A percentile compares a stretch with the other conserved stretches of the same genome.
Evolutionary conservation across 30 jellyfish, hydroid and myxozoan genomes (phyloP).

Genomic region (Haliclystus octoradiatus): DNA sequence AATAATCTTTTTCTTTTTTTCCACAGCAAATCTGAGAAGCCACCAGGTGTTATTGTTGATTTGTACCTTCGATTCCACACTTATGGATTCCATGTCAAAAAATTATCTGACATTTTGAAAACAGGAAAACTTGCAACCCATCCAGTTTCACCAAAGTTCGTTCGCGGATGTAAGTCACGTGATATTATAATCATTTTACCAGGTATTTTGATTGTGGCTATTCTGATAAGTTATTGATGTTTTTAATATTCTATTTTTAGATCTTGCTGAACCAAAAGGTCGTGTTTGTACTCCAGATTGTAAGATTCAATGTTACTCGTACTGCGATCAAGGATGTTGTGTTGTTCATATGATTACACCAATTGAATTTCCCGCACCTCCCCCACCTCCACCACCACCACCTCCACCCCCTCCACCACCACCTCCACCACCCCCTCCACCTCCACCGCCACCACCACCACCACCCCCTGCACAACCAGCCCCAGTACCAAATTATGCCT

Average conservation of each 20-base stretch:
- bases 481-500: constrained; percentile 31
- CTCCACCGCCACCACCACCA: constrained; percentile 53
- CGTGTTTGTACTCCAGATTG: constrained; percentile 96
- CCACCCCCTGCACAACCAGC: constrained; percentile 50
- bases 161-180: constrained; percentile 73
- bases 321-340: constrained; percentile 93
- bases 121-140: constrained; percentile 65
- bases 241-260: constrained; percentile 10
- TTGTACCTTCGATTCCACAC: constrained; percentile 76
- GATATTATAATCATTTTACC: background rate
- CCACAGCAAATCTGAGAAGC: too few relatives aligned
- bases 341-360: constrained; percentile 10
- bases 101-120: constrained; percentile 41
- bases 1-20: too few relatives aligned
- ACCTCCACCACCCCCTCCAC: constrained; percentile 25
- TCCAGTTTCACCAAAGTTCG: constrained; percentile 70
- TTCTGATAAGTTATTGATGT: background rate
- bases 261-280: constrained; percentile 91
- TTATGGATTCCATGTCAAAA: constrained; percentile 38
- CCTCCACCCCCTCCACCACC: constrained; percentile 50
- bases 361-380: constrained; percentile 23
- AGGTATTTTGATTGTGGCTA: background rate
- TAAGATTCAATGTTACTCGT: constrained; percentile 78
- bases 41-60: constrained; percentile 67
- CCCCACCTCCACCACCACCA: constrained; percentile 63